A percentile compares a stretch with the other conserved stretches of the same genome.
phyloP scores from a whole-genome alignment of 2,888 invertebrate genomes.

The Smittia sp. region DNA sequence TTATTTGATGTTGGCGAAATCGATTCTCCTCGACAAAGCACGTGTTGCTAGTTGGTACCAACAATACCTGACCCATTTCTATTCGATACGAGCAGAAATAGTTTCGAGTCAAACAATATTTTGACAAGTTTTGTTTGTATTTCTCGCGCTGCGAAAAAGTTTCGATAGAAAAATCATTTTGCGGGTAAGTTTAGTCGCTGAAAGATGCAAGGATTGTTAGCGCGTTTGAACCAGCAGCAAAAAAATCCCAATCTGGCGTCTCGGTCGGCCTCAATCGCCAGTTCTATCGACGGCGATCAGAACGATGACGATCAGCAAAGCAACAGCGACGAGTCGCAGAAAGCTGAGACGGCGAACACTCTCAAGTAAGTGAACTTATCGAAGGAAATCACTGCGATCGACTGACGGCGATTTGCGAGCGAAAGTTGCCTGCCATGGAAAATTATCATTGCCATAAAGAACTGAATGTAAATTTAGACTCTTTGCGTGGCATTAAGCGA shows the following conservation, averaged over 20 bases:
- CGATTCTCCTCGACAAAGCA: too few species aligned
- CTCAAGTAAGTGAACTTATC: constrained; percentile 3
- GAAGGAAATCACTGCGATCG: too few species aligned
- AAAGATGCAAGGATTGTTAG: constrained; percentile 32
- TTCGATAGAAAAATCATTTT: too few species aligned
- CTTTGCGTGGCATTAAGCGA: background rate
- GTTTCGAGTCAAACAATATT: too few species aligned
- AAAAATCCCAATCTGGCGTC: background rate
- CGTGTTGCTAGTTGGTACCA: too few species aligned
- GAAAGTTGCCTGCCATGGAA: background rate
- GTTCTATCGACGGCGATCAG: background rate
- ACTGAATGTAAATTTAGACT: too few species aligned
- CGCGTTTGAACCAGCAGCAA: background rate
- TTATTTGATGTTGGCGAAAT: too few species aligned
- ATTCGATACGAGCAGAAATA: too few species aligned
- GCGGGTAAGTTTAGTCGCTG: background rate
- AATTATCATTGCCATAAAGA: background rate
- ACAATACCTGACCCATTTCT: too few species aligned
- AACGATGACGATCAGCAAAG: constrained; percentile 24
- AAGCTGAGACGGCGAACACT: background rate
- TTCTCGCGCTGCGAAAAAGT: too few species aligned
- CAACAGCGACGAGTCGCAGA: constrained; percentile 16
- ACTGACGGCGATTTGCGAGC: too few species aligned
- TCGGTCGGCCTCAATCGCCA: constrained; percentile 29
- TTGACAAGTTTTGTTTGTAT: too few species aligned